Evolutionary conservation across 2,888 invertebrate genomes (phyloP).

Genomic region (Phania funesta): DNA sequence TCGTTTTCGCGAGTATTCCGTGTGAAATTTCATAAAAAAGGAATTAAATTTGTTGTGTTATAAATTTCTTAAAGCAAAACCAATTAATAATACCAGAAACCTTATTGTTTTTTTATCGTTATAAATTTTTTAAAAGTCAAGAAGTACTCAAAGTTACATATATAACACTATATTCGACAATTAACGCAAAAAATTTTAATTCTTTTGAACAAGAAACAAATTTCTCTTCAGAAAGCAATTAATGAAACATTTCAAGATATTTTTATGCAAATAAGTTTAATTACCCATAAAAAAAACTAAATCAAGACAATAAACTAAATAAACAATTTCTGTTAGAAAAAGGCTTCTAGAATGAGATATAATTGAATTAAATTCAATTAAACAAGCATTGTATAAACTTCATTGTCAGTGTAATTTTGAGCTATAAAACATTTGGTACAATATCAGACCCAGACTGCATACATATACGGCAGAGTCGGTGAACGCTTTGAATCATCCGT

Average conservation of each 20-base stretch:
- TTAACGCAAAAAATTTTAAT: not conserved
- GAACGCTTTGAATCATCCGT: too few species aligned
- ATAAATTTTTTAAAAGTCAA: not conserved
- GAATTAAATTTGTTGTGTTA: too few species aligned
- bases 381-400: too few species aligned
- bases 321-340: not conserved
- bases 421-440: too few species aligned
- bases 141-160: too few species aligned
- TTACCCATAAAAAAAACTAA: not conserved
- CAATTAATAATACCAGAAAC: not conserved
- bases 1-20: too few species aligned
- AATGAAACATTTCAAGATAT: constrained; percentile 18
- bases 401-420: too few species aligned
- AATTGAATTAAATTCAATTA: too few species aligned
- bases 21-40: too few species aligned
- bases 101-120: not conserved
- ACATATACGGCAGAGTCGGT: too few species aligned
- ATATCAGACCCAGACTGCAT: too few species aligned
- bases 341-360: too few species aligned
- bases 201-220: not conserved
- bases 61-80: not conserved
- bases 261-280: constrained; percentile 33
- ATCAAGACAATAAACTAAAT: constrained; percentile 12
- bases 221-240: constrained; percentile 8
- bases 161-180: not conserved